These are phyloP conservation scores for Diabrotica balteata DNA, from an alignment of 2,888 invertebrate species.

Conservation along the genomic window DNA sequence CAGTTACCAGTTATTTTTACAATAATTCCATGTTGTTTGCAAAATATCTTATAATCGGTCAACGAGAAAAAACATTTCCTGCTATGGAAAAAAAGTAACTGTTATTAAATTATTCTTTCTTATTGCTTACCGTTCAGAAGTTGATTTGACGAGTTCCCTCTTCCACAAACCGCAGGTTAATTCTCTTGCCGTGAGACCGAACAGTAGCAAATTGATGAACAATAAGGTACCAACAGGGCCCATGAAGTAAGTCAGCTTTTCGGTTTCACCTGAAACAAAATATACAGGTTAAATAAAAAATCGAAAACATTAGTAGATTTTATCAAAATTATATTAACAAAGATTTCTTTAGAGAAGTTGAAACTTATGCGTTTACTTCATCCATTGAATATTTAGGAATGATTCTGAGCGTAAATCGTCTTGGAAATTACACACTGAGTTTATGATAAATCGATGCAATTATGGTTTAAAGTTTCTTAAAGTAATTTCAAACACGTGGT, in stretches of 20 bases:
- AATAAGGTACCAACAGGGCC: constrained; percentile 83
- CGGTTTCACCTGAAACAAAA: constrained; percentile 70
- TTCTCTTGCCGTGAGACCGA: constrained; percentile 82
- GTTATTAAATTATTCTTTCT: neutral
- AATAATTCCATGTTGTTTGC: too few relatives aligned
- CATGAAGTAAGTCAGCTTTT: constrained; percentile 84
- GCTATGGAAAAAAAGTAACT: neutral
- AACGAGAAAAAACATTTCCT: too few relatives aligned
- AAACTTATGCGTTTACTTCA: neutral
- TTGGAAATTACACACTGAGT: neutral
- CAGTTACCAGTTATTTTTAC: too few relatives aligned
- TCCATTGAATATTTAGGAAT: neutral
- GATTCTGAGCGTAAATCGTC: neutral
- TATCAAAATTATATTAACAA: too few relatives aligned
- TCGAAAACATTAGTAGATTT: too few relatives aligned
- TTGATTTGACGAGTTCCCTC: constrained; percentile 86
- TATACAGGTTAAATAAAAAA: neutral
- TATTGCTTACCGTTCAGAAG: constrained; percentile 70
- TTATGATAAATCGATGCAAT: neutral
- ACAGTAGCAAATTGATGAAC: constrained; percentile 79
- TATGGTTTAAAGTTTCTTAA: neutral
- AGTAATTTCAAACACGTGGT: neutral
- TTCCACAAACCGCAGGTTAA: constrained; percentile 89
- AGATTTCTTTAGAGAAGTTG: too few relatives aligned
- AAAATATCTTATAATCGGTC: too few relatives aligned